Conservation (phyloP, 2,113 vertebrate species). For the Cryptoleucopteryx plumbea region DNA sequence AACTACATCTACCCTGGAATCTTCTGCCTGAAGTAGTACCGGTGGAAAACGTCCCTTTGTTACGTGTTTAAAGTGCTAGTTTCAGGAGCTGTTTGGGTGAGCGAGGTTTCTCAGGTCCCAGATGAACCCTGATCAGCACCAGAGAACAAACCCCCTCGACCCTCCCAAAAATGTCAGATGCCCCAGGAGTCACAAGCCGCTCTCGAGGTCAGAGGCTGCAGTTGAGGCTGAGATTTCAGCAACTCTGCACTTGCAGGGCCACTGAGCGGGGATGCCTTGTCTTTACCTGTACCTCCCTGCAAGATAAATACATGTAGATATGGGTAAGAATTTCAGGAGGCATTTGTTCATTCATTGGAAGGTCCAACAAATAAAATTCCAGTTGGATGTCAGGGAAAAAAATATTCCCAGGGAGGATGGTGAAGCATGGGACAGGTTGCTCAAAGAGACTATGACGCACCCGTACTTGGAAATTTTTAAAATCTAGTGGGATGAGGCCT, state of each 20-base stretch:
- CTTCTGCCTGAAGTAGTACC: neutral
- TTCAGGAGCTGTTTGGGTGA: neutral
- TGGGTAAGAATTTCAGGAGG: neutral
- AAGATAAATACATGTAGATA: neutral
- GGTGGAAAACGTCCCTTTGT: neutral
- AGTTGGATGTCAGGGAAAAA: neutral
- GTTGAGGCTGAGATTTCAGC: neutral
- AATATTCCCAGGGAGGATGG: neutral
- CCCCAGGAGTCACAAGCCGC: neutral
- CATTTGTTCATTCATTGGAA: neutral
- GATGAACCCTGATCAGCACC: neutral
- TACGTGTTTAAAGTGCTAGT: neutral
- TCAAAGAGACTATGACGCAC: neutral
- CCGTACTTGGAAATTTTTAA: neutral
- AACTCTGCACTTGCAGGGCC: neutral
- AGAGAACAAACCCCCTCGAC: neutral
- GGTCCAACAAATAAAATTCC: neutral
- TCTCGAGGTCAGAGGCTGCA: neutral
- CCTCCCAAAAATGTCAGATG: accelerated
- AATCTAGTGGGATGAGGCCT: neutral
- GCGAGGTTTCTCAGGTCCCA: neutral
- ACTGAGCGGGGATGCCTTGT: neutral
- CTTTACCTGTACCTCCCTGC: neutral
- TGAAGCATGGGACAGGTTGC: neutral
- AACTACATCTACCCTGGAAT: neutral